Base-by-base conservation (phyloP, 2,888 invertebrate species). In the Hybos culiciformis region DNA sequence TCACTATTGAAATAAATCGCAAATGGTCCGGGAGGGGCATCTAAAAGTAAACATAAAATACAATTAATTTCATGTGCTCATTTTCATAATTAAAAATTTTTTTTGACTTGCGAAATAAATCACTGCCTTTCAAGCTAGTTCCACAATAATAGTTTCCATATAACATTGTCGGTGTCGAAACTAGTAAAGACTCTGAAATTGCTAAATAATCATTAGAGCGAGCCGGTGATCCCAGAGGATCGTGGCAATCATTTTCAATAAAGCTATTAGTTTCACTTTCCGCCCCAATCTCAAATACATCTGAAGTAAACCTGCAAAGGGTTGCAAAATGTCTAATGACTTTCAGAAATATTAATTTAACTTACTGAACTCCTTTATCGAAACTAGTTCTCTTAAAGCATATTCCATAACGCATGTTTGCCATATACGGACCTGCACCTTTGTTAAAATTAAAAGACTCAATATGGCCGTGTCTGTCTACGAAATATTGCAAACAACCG, bases 401-500 rank as follows among this genome's bases (percentile, higher is more conserved):
- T 1, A 77, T 75, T 0, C 77, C 73, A 52, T 81, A 81, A 2
- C 67, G 65, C 45, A 76, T 52, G 47, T 70, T 70, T 1, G 69
- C 71, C 45, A 74, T 72, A 50, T 78, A 78, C 0, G 73, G 72
- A 0, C 72, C 73, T 0, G 58, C 48, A 0, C 70, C 69, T 4
- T 67, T 55, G 53, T 74, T 74, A 52, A 71, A 79, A 54, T 79
- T 80, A 50, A 81, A 80, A 36, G 59, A 61, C 43, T 72, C 73
- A 46, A 81, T 70, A 6, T 57, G 54, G 0, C 78, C 79, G 0
- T 62, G 54, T 1, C 69, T 57, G 38, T 75, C 74, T 0, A 75
- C 75, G 56, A 69, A 78, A 63, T 74, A 81, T 52, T 81, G 81
- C 15, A 78, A 67, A 40, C 80, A 80, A 32, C 80, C 80, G 1